Conservation (phyloP, 92 coral and sea anemone species). For the Hydrozoanthus gracilis region DNA sequence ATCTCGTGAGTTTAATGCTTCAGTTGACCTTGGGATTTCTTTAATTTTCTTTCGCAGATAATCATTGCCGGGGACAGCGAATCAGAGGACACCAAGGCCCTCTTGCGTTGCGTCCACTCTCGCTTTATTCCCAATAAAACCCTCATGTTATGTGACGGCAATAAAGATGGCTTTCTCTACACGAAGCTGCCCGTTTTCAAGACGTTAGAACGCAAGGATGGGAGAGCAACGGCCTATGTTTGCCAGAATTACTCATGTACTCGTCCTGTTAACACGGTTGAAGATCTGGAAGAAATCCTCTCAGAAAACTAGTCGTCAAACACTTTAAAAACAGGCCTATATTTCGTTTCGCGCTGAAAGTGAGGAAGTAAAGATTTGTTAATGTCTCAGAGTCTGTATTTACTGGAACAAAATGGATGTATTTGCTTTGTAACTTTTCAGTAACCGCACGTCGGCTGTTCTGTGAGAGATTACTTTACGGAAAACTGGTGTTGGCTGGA, state of each 20-base stretch:
- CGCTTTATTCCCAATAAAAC: slow-evolving; percentile 92
- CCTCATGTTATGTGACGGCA: slow-evolving; percentile 80
- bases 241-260: slow-evolving; percentile 89
- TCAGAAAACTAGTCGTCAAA: slow-evolving; percentile 40
- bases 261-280: slow-evolving; percentile 85
- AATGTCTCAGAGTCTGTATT: too few relatives aligned
- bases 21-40: too few relatives aligned
- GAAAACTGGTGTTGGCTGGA: too few relatives aligned
- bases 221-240: slow-evolving; percentile 93
- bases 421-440: too few relatives aligned
- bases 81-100: slow-evolving; percentile 84
- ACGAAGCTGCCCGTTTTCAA: slow-evolving; percentile 83
- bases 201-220: slow-evolving; percentile 75
- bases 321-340: neutral
- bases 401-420: too few relatives aligned
- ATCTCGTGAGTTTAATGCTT: too few relatives aligned
- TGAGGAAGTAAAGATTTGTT: too few relatives aligned
- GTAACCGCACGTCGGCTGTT: too few relatives aligned
- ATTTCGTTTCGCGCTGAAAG: too few relatives aligned
- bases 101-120: slow-evolving; percentile 79
- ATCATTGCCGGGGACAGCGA: slow-evolving; percentile 90
- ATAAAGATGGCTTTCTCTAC: slow-evolving; percentile 76
- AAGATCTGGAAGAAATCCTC: slow-evolving; percentile 73
- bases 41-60: slow-evolving; percentile 61
- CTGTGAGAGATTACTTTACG: too few relatives aligned